A percentile compares a stretch with the other conserved stretches of the same genome.
phyloP scores from a whole-genome alignment of 2,797 vertebrate genomes.

The Myotis daubentonii region DNA sequence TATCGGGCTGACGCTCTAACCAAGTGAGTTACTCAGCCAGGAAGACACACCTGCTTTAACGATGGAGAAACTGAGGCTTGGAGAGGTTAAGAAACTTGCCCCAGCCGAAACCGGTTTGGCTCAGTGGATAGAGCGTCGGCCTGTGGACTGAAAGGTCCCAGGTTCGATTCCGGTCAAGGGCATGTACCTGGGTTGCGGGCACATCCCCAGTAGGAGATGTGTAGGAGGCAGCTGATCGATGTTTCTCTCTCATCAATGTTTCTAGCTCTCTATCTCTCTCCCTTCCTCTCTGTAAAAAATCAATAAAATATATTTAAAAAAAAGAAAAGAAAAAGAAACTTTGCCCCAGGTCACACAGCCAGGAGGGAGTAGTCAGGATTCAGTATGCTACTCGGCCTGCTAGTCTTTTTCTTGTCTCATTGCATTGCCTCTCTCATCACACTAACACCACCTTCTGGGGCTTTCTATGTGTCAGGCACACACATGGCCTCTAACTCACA shows the following conservation, averaged over 20 bases:
- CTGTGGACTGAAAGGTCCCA: no score
- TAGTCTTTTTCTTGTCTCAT: conserved; percentile 25
- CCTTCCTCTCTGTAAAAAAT: no score
- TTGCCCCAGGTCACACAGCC: neutral
- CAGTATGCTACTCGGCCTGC: neutral
- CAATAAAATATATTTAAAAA: no score
- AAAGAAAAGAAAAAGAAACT: no score
- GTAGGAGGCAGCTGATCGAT: no score
- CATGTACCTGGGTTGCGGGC: no score
- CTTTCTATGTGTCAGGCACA: neutral
- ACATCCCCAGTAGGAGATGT: no score
- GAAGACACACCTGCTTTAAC: neutral
- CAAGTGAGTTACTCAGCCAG: neutral
- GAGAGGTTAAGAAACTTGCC: neutral
- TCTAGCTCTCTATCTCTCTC: no score
- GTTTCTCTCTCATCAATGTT: no score
- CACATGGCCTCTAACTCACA: neutral
- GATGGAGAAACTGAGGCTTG: neutral
- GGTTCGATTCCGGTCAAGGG: no score
- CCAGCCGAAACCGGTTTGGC: neutral
- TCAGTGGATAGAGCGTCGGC: no score
- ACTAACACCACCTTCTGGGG: neutral
- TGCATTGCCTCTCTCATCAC: neutral
- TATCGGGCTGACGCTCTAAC: neutral
- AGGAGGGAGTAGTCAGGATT: neutral